These are phyloP conservation scores for Pempheris klunzingeri DNA, from an alignment of 2,797 vertebrate species.

Conservation along the genomic window DNA sequence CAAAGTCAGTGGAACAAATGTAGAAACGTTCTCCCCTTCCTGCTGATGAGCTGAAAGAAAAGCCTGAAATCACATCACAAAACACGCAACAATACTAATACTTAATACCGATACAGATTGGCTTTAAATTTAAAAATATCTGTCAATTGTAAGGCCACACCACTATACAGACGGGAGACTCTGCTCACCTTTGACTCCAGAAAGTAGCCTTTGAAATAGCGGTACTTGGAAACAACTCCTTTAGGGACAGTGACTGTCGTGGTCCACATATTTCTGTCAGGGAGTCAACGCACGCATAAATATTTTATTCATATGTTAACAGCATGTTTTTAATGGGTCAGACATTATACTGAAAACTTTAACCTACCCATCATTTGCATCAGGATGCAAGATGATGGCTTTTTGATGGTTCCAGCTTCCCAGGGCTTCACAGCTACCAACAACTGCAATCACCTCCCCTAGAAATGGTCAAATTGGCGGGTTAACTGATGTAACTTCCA, in stretches of 20 bases:
- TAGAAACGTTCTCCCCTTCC: not conserved
- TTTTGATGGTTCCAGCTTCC: constrained; percentile 92
- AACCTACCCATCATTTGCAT: constrained; percentile 77
- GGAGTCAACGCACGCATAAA: not conserved
- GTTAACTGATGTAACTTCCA: not conserved
- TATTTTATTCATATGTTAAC: not conserved
- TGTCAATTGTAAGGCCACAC: not conserved
- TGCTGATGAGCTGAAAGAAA: constrained; percentile 38
- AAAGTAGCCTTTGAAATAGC: constrained; percentile 95
- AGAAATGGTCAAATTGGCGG: not conserved
- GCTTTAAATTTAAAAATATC: too few relatives aligned
- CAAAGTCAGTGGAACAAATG: not conserved
- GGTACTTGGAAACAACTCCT: constrained; percentile 87
- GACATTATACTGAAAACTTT: not conserved
- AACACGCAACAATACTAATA: not conserved
- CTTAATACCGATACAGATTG: too few relatives aligned
- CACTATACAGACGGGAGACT: not conserved
- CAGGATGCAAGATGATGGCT: constrained; percentile 86
- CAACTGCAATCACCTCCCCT: constrained; percentile 95
- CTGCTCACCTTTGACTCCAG: constrained; percentile 93
- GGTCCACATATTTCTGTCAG: constrained; percentile 88
- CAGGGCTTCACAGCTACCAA: constrained; percentile 91
- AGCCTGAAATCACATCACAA: constrained; percentile 15
- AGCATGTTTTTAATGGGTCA: not conserved
- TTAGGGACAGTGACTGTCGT: constrained; percentile 83